phyloP scores from a whole-genome alignment of 2,888 invertebrate species.

The Drosophila anomalata region DNA sequence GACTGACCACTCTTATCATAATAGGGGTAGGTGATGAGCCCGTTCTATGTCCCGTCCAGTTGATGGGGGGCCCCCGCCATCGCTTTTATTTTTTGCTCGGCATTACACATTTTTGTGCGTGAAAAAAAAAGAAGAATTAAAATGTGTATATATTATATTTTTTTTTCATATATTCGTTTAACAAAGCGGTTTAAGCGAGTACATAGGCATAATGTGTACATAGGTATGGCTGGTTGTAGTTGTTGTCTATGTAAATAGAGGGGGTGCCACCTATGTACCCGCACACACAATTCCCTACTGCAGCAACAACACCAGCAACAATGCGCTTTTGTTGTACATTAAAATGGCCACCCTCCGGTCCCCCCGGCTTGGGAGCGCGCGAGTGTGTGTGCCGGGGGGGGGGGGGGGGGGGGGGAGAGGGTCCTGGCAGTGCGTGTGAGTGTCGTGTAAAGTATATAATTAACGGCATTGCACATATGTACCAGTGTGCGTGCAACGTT shows the following conservation, averaged over 20 bases:
- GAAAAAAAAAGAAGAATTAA: conserved; percentile 60
- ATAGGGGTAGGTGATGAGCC: conserved; percentile 26
- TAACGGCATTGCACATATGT: conserved; percentile 68
- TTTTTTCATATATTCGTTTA: conserved; percentile 29
- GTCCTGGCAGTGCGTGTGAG: conserved; percentile 31
- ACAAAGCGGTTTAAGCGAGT: conserved; percentile 55
- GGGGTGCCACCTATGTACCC: conserved; percentile 57
- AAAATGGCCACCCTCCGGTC: conserved; percentile 63
- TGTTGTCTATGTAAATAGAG: conserved; percentile 57
- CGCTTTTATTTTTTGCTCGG: conserved; percentile 10
- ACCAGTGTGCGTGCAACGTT: conserved; percentile 27
- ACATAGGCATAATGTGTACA: conserved; percentile 45
- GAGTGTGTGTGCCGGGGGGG: conserved; percentile 38
- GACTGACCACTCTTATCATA: conserved; percentile 28
- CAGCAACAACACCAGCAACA: conserved; percentile 51
- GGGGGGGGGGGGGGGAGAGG: conserved; percentile 8
- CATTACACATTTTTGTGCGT: conserved; percentile 67
- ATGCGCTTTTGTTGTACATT: conserved; percentile 75
- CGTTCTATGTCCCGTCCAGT: conserved; percentile 15
- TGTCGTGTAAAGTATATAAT: conserved; percentile 74
- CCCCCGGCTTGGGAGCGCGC: conserved; percentile 19
- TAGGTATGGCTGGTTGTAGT: conserved; percentile 44
- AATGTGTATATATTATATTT: conserved; percentile 46
- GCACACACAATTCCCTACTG: conserved; percentile 60
- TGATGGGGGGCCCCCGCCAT: conserved; percentile 5